These are phyloP conservation scores for Leptinotarsa defecta DNA, from an alignment of 1,140 invertebrate genomes.

Conservation along the genomic window DNA sequence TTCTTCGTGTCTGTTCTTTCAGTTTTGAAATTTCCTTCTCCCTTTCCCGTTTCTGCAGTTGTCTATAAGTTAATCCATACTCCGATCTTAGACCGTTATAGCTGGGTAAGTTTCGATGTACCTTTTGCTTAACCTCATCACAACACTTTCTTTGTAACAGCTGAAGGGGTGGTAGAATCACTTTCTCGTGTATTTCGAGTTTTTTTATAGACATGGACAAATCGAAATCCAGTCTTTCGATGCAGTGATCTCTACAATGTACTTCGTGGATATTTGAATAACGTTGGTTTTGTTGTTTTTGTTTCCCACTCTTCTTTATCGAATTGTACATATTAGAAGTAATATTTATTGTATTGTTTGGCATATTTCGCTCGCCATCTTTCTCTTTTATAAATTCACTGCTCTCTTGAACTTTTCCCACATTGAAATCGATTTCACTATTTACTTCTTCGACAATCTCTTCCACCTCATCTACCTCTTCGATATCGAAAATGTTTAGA, in stretches of 20 bases:
- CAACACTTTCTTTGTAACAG: conserved; percentile 51
- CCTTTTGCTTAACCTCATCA: conserved; percentile 40
- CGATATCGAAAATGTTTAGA: conserved; percentile 41
- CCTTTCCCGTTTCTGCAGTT: conserved; percentile 46
- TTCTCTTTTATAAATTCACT: conserved; percentile 6
- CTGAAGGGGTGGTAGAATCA: conserved; percentile 45
- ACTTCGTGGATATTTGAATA: conserved; percentile 29
- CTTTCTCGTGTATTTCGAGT: conserved; percentile 48
- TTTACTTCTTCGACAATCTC: conserved; percentile 24
- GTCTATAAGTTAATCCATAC: conserved; percentile 50
- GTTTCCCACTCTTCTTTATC: conserved; percentile 24
- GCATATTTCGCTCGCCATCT: not conserved
- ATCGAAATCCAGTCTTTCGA: conserved; percentile 49
- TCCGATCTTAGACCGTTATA: conserved; percentile 52
- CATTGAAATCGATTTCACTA: not conserved
- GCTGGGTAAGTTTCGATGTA: conserved; percentile 45
- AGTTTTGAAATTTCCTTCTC: conserved; percentile 44
- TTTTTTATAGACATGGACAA: conserved; percentile 49
- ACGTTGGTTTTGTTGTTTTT: not conserved
- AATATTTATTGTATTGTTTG: conserved; percentile 17
- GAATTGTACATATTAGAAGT: conserved; percentile 8
- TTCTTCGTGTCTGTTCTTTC: conserved; percentile 43
- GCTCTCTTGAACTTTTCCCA: not conserved
- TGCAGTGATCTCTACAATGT: conserved; percentile 53
- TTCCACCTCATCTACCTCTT: conserved; percentile 31